Evolutionary conservation across 1,140 invertebrate genomes (phyloP).

Genomic region (Drosophila busckii): DNA sequence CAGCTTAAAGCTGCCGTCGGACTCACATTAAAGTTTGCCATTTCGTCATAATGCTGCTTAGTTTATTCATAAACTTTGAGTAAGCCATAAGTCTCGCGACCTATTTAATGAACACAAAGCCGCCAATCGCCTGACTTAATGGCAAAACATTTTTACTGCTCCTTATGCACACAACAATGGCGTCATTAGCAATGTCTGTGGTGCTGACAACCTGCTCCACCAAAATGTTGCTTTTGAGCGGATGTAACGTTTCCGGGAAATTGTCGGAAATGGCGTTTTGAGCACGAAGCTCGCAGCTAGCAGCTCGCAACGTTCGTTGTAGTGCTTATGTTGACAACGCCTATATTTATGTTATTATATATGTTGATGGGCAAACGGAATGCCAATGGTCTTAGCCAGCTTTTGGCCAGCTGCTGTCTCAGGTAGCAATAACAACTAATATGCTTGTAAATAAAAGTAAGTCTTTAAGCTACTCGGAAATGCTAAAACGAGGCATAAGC

Average conservation of each 20-base stretch:
- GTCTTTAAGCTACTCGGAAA: conserved; percentile 38
- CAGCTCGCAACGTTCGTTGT: background rate
- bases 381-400: no score
- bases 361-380: no score
- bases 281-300: conserved; percentile 50
- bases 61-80: background rate
- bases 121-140: conserved; percentile 44
- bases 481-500: conserved; percentile 30
- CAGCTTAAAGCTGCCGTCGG: no score
- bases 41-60: no score
- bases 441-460: background rate
- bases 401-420: conserved; percentile 49
- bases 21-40: no score
- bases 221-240: conserved; percentile 22
- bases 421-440: conserved; percentile 28
- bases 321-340: conserved; percentile 10
- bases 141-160: background rate
- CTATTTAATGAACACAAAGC: conserved; percentile 34
- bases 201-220: conserved; percentile 20
- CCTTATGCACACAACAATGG: conserved; percentile 40
- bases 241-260: conserved; percentile 58
- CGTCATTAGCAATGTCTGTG: conserved; percentile 50
- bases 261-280: conserved; percentile 66
- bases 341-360: conserved; percentile 23
- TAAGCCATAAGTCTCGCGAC: conserved; percentile 3